Evolutionary conservation across 2,113 vertebrate species (phyloP), one percentile per base, ranked within the genome.

Genomic region (Gopherus evgoodei): DNA sequence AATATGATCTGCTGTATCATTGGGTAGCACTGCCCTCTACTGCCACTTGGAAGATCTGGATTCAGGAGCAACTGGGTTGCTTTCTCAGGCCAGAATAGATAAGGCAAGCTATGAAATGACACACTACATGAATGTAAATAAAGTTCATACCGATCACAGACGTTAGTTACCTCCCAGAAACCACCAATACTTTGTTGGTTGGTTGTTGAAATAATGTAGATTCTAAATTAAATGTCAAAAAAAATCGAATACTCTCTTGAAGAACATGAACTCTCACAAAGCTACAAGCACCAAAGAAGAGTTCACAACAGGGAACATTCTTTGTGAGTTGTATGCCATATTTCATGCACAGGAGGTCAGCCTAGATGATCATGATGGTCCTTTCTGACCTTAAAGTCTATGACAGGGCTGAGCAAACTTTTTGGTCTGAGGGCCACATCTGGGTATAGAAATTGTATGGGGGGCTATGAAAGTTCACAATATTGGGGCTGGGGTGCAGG

Each of bases 121-220:
- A 8, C 72, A 22, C 38, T 84, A 69, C 24, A 83, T 52, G 62
- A 69, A 69, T 16, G 4, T 35, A 8, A n/a, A 7, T 69, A 69
- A 69, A 69, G 16, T n/a, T 69, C 86, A 76, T 42, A 72, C 19
- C 16, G 0, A 0, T 13, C 38, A 76, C 38, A 76, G 22, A 76
- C 2, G 53, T 56, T 81, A 4, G 2, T 49, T 47, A 56, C 57
- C 38, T 78, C n/a, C 13, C 78, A 84, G 75, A 13, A 69, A 87
- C 2, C 44, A 75, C 29, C 6, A 29, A 0, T 1, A 2, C 1
- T 9, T 11, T 75, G 75, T 69, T 17, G 5, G 21, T 35, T 56
- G 56, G 81, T 83, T 90, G 69, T 35, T 78, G 44, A 83, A 12
- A 0, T 0, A 85, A 56, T 27, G 8, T 27, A 53, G 11, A 83